Evolutionary conservation across 2,888 invertebrate species (phyloP), one percentile per base, ranked within the genome.

Genomic region (Exocentrus adspersus): DNA sequence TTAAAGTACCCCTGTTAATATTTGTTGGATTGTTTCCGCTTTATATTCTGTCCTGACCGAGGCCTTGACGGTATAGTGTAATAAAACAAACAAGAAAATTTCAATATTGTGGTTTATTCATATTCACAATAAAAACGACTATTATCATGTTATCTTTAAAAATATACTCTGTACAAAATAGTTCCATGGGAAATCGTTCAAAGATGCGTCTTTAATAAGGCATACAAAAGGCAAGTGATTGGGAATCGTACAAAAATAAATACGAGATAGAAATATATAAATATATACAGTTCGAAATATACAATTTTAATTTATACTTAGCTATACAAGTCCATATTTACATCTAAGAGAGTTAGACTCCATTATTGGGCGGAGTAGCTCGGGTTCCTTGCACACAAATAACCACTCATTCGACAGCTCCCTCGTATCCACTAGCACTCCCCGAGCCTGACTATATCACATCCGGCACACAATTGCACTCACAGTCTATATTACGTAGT

Each of bases 261-360:
- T 78, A 78, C 61, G 67, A 66, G 65, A 69, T 70, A 74, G 72
- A 72, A 73, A 71, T 76, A 75, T 77, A 77, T 75, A 77, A 75
- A 75, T 77, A 78, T 78, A 52, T 79, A 79, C 79, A 77, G 67
- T 65, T 71, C 74, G 72, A 74, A 74, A 76, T 70, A 71, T 70
- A 72, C 71, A 73, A 61, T 72, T 75, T 72, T 70, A 63, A 69
- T 69, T 45, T 71, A 78, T 78, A 73, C 72, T 78, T 77, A 78
- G 74, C 73, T 79, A 77, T 78, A 79, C 79, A 79, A 74, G 74
- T 78, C 73, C 73, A 63, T 79, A 79, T 79, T 67, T 79, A 80
- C 78, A 79, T 75, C 72, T 72, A 70, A 60, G 71, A 73, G 70
- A 69, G 73, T 77, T 78, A 78, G 72, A 78, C 77, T 79, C 79